Evolutionary conservation across 1,140 invertebrate species (phyloP).

Genomic region (Thereuonema tuberculata): DNA sequence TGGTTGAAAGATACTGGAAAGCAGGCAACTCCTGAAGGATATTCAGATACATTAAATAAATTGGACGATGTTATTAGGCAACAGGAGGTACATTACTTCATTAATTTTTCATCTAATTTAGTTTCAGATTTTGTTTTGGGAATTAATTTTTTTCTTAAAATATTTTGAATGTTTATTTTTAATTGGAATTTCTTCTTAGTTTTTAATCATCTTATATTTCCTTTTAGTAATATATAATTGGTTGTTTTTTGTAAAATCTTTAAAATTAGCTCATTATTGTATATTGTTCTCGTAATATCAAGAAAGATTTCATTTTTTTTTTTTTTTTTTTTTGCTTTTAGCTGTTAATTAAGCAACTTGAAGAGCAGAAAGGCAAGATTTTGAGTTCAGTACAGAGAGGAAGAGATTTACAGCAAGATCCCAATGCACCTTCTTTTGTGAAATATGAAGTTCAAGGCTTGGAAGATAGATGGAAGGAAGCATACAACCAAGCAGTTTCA

Average conservation of each 20-base stretch:
- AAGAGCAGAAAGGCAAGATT: conserved; percentile 68
- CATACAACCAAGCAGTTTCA: conserved; percentile 67
- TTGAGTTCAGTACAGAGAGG: conserved; percentile 81
- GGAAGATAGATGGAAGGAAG: conserved; percentile 73
- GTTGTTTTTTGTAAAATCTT: no score
- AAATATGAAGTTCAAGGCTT: conserved; percentile 64
- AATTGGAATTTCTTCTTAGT: no score
- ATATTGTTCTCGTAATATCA: no score
- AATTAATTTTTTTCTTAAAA: neutral
- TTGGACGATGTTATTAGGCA: conserved; percentile 57
- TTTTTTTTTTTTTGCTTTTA: no score
- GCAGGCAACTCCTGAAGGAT: conserved; percentile 42
- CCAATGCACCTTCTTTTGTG: conserved; percentile 71
- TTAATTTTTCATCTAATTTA: neutral
- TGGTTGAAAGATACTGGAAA: conserved; percentile 50
- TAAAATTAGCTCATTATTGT: no score
- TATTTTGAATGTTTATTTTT: neutral
- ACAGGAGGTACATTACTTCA: conserved; percentile 54
- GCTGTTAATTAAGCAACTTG: conserved; percentile 48
- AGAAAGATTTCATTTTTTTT: no score
- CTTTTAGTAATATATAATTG: no score
- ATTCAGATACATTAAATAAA: conserved; percentile 54
- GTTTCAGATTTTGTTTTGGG: neutral
- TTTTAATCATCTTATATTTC: no score
- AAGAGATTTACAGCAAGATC: conserved; percentile 70